Percentiles rank a stretch among this genome's conserved stretches.
Conservation (phyloP, 1,140 invertebrate genomes). For the Sycobia sp. region DNA sequence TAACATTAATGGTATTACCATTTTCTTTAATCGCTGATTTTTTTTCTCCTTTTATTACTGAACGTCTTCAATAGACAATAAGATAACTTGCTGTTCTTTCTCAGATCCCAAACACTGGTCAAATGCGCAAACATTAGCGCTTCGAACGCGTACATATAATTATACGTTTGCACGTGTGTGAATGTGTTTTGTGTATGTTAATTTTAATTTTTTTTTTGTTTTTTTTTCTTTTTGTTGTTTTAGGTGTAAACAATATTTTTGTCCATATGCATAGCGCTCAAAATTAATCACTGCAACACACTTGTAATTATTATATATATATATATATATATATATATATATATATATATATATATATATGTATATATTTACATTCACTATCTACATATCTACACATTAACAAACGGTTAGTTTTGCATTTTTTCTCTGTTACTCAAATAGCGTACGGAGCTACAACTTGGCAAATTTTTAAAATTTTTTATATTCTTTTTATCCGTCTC, state of each 20-base stretch:
- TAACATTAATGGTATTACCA: slow-evolving; percentile 21
- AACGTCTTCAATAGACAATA: slow-evolving; percentile 32
- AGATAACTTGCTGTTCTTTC: slow-evolving; percentile 37
- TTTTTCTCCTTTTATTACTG: slow-evolving; percentile 14
- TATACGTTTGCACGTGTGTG: slow-evolving; percentile 20
- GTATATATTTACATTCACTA: slow-evolving; percentile 59
- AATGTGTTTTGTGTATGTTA: slow-evolving; percentile 26
- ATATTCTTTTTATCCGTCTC: not conserved
- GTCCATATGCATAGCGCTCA: slow-evolving; percentile 32
- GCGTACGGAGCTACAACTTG: slow-evolving; percentile 15
- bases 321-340: slow-evolving; percentile 60
- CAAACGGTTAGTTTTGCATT: slow-evolving; percentile 57
- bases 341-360: slow-evolving; percentile 63
- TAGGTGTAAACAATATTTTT: slow-evolving; percentile 33
- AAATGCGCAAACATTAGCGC: slow-evolving; percentile 30
- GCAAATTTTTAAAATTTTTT: slow-evolving; percentile 19
- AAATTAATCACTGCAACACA: slow-evolving; percentile 50
- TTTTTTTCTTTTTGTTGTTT: slow-evolving; percentile 2
- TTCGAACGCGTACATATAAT: slow-evolving; percentile 31
- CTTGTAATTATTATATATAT: slow-evolving; percentile 44
- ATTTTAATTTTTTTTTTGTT: too few species aligned
- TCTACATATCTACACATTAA: slow-evolving; percentile 65
- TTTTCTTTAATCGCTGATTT: not conserved
- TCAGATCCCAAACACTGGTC: slow-evolving; percentile 42
- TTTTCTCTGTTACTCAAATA: slow-evolving; percentile 37